Conservation (phyloP, 1,140 invertebrate genomes). For the Adelges cooleyi region DNA sequence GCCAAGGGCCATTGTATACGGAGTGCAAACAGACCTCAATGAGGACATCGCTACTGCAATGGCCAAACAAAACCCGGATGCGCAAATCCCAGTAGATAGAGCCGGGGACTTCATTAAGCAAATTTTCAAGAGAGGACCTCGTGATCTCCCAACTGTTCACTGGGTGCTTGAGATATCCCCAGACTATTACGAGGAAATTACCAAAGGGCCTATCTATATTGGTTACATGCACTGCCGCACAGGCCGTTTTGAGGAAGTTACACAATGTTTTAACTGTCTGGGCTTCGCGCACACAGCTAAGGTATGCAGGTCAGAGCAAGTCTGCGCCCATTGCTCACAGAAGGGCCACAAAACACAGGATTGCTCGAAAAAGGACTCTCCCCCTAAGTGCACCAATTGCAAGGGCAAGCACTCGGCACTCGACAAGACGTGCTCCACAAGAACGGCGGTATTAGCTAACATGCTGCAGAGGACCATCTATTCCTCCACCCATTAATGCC, state of each 20-base stretch:
- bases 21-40: no score
- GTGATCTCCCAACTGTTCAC: neutral
- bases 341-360: neutral
- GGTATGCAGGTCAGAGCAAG: neutral
- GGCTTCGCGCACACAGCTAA: conserved; percentile 22
- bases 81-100: no score
- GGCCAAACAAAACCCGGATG: no score
- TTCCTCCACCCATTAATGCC: neutral
- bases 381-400: neutral
- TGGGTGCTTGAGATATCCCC: neutral
- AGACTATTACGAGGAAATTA: neutral
- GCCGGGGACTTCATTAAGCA: no score
- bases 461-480: neutral
- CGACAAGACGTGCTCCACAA: neutral
- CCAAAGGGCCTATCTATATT: neutral
- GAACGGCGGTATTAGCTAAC: neutral
- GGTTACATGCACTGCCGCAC: neutral
- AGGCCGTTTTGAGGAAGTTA: neutral
- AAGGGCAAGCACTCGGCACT: neutral
- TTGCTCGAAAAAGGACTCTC: neutral
- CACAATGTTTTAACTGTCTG: conserved; percentile 30
- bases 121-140: neutral
- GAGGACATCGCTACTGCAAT: no score
- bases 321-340: neutral
- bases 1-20: no score